Evolutionary conservation across 2,888 invertebrate species (phyloP).

Genomic region (Acrobasis suavella): DNA sequence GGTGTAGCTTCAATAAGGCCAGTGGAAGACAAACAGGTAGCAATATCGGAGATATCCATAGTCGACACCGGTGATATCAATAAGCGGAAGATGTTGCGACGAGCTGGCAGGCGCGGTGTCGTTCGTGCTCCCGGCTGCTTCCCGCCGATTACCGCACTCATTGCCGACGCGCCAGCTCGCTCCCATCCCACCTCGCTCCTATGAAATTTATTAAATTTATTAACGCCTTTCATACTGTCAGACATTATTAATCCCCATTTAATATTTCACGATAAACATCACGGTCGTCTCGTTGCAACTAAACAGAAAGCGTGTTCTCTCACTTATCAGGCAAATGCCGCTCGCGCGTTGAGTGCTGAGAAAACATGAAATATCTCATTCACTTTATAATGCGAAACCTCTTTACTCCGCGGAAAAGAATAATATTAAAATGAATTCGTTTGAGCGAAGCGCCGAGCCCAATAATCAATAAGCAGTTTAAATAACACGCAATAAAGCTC

Average conservation of each 20-base stretch:
- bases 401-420: conserved; percentile 45
- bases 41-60: conserved; percentile 64
- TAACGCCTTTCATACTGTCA: conserved; percentile 27
- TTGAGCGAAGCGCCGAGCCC: conserved; percentile 38
- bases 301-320: conserved; percentile 2
- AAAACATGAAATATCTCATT: conserved; percentile 64
- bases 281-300: conserved; percentile 5
- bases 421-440: conserved; percentile 48
- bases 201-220: conserved; percentile 27
- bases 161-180: conserved; percentile 39
- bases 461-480: conserved; percentile 59
- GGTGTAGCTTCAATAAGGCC: conserved; percentile 55
- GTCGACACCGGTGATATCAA: conserved; percentile 59
- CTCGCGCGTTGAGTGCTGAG: conserved; percentile 54
- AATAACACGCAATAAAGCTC: conserved; percentile 58
- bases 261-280: conserved; percentile 19
- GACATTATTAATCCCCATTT: conserved; percentile 22
- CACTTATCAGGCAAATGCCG: conserved; percentile 23
- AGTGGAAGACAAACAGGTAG: conserved; percentile 68
- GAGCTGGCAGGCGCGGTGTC: conserved; percentile 39
- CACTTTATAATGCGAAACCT: conserved; percentile 62
- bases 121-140: conserved; percentile 57
- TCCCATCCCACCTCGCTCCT: conserved; percentile 10
- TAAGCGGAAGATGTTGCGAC: conserved; percentile 49
- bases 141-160: conserved; percentile 55